phyloP scores from a whole-genome alignment of 2,113 vertebrate genomes.

The Phylloscopus trochiloides region DNA sequence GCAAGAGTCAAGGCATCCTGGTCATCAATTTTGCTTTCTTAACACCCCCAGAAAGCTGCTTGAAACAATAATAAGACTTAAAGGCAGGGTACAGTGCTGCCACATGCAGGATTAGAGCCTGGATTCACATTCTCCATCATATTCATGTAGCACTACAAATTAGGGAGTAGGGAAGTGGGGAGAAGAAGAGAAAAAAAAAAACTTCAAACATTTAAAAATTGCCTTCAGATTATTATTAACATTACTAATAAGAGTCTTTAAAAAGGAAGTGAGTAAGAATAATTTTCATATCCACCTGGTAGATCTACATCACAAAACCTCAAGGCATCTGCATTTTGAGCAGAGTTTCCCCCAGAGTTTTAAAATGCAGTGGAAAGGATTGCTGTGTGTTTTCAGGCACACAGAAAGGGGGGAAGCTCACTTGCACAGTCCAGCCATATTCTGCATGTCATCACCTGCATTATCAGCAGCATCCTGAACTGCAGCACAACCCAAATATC shows the following conservation, averaged over 20 bases:
- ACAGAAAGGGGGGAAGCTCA: background rate
- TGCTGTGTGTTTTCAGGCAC: background rate
- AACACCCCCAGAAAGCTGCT: background rate
- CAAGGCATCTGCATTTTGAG: background rate
- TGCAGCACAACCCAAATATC: background rate
- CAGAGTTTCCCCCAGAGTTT: background rate
- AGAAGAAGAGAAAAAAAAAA: background rate
- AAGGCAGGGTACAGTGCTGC: background rate
- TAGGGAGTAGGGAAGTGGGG: background rate
- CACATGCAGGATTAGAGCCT: background rate
- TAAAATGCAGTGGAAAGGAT: background rate
- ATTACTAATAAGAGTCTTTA: background rate
- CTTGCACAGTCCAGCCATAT: background rate
- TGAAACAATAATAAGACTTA: background rate
- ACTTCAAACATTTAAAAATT: background rate
- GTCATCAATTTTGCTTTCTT: background rate
- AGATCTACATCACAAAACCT: background rate
- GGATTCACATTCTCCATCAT: background rate
- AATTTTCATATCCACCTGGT: background rate
- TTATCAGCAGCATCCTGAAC: background rate
- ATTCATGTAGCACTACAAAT: background rate
- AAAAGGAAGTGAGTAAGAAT: background rate
- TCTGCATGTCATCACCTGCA: background rate
- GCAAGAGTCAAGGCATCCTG: background rate
- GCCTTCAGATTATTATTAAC: background rate